Conservation (phyloP, 2,888 invertebrate species). For the Trissolcus brochymenae region DNA sequence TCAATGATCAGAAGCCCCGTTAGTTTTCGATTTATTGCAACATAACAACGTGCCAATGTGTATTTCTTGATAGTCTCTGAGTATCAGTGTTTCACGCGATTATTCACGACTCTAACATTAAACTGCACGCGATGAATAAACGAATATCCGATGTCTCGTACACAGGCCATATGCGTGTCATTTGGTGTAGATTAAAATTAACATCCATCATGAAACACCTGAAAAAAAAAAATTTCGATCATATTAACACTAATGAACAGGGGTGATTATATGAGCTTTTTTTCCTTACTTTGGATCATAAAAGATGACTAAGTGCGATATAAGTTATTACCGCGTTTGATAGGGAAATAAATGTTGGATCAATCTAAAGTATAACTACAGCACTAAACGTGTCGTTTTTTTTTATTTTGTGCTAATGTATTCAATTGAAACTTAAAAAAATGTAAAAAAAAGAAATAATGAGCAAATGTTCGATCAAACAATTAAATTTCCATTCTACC, state of each 20-base stretch:
- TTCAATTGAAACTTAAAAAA: too few relatives aligned
- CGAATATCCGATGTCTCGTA: slow-evolving; percentile 23
- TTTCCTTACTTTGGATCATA: too few relatives aligned
- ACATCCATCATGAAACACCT: slow-evolving; percentile 12
- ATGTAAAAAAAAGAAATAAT: too few relatives aligned
- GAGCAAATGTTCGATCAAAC: too few relatives aligned
- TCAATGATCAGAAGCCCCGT: slow-evolving; percentile 54
- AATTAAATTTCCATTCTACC: too few relatives aligned
- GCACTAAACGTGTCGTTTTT: too few relatives aligned
- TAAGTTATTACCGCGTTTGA: slow-evolving; percentile 20
- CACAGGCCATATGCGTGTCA: background rate
- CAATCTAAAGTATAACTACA: slow-evolving; percentile 9
- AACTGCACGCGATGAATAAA: slow-evolving; percentile 31
- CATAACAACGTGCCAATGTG: slow-evolving; percentile 57
- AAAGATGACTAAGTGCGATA: too few relatives aligned
- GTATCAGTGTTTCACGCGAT: slow-evolving; percentile 44
- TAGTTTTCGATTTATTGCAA: slow-evolving; percentile 60
- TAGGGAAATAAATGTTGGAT: slow-evolving; percentile 26
- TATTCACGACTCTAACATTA: slow-evolving; percentile 45
- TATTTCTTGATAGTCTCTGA: slow-evolving; percentile 49
- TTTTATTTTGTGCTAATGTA: too few relatives aligned
- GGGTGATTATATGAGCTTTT: slow-evolving; percentile 17
- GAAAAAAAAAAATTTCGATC: background rate
- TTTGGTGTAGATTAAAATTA: slow-evolving; percentile 17
- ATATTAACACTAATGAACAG: slow-evolving; percentile 17